A percentile compares a stretch with the other conserved stretches of the same genome.
phyloP scores from a whole-genome alignment of 2,888 invertebrate species.

The Epinotia brunnichana region DNA sequence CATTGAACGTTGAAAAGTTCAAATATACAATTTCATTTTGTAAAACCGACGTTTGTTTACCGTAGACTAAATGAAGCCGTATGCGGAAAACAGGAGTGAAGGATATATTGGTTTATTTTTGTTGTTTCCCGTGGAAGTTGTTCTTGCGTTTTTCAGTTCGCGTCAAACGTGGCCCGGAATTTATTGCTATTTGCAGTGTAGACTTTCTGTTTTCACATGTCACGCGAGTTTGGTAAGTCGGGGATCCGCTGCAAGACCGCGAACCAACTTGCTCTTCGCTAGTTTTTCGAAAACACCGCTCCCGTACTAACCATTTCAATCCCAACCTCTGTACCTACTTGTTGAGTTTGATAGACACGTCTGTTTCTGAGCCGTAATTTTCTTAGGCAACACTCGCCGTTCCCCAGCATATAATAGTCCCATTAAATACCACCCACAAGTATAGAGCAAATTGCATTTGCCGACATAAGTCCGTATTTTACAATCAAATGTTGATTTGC shows the following conservation, averaged over 20 bases:
- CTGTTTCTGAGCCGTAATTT: slow-evolving; percentile 69
- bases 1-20: slow-evolving; percentile 45
- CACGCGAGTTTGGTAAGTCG: slow-evolving; percentile 64
- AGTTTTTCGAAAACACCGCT: slow-evolving; percentile 45
- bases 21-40: slow-evolving; percentile 46
- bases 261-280: slow-evolving; percentile 38
- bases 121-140: slow-evolving; percentile 72
- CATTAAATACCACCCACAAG: slow-evolving; percentile 81
- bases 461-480: slow-evolving; percentile 75
- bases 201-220: slow-evolving; percentile 76
- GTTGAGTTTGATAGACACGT: slow-evolving; percentile 58
- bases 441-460: slow-evolving; percentile 78
- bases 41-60: slow-evolving; percentile 38
- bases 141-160: slow-evolving; percentile 72
- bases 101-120: slow-evolving; percentile 77
- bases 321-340: slow-evolving; percentile 37
- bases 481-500: slow-evolving; percentile 82
- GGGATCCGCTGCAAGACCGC: slow-evolving; percentile 43
- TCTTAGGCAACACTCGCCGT: slow-evolving; percentile 75
- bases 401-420: slow-evolving; percentile 72
- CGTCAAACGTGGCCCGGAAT: slow-evolving; percentile 75
- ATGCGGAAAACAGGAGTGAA: slow-evolving; percentile 55
- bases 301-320: slow-evolving; percentile 29
- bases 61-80: slow-evolving; percentile 59
- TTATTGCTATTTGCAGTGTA: slow-evolving; percentile 76